Evolutionary conservation across 1,140 invertebrate genomes (phyloP).

Genomic region (Leucophenga varia): DNA sequence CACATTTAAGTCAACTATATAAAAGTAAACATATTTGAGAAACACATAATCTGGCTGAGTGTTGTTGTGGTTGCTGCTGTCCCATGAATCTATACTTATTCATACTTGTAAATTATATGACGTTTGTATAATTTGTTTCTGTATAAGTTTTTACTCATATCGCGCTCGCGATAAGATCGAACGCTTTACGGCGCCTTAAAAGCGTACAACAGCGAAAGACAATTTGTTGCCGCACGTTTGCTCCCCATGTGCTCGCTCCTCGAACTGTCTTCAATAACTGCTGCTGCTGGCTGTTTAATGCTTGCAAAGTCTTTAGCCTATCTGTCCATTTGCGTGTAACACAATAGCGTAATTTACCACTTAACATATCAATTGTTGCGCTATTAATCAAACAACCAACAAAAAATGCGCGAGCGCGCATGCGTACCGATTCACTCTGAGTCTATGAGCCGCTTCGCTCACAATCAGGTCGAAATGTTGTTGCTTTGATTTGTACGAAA

Average conservation of each 20-base stretch:
- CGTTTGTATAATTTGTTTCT: too few relatives aligned
- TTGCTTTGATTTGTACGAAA: slow-evolving; percentile 53
- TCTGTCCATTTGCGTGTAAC: slow-evolving; percentile 35
- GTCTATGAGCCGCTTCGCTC: background rate
- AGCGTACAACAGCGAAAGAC: slow-evolving; percentile 27
- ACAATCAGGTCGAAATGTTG: slow-evolving; percentile 10
- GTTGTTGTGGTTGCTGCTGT: too few relatives aligned
- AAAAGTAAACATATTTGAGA: too few relatives aligned
- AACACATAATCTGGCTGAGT: too few relatives aligned
- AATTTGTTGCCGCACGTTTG: slow-evolving; percentile 41
- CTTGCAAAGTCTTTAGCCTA: too few relatives aligned
- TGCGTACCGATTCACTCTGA: slow-evolving; percentile 5
- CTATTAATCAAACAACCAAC: slow-evolving; percentile 46
- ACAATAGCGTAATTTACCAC: slow-evolving; percentile 51
- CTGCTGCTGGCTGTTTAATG: too few relatives aligned
- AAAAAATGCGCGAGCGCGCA: background rate
- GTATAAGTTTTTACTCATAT: too few relatives aligned
- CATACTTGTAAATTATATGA: too few relatives aligned
- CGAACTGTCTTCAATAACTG: too few relatives aligned
- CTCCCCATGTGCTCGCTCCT: background rate
- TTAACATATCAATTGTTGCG: slow-evolving; percentile 52
- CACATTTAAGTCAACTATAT: too few relatives aligned
- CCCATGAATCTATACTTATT: too few relatives aligned
- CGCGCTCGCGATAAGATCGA: slow-evolving; percentile 20
- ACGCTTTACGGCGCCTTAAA: slow-evolving; percentile 42